Evolutionary conservation across 1,140 invertebrate genomes (phyloP).

Genomic region (Drosophila athabasca): DNA sequence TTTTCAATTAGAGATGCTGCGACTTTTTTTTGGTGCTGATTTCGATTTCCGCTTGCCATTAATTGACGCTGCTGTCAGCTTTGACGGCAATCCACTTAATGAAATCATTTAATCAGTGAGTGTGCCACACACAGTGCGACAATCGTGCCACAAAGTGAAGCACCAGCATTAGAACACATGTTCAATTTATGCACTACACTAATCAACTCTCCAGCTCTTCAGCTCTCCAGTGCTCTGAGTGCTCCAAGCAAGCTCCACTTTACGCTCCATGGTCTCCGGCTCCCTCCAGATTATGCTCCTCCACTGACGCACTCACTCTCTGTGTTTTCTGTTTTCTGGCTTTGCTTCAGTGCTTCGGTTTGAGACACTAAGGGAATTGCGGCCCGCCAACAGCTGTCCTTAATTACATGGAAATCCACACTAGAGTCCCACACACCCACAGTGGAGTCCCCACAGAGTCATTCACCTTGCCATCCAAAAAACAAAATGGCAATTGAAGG

Average conservation of each 20-base stretch:
- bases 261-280: neutral
- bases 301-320: no score
- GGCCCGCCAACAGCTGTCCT: slow-evolving; percentile 64
- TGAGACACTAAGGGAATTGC: slow-evolving; percentile 51
- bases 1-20: slow-evolving; percentile 20
- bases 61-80: slow-evolving; percentile 26
- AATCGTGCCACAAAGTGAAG: slow-evolving; percentile 24
- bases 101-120: slow-evolving; percentile 63
- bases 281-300: neutral
- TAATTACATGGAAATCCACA: slow-evolving; percentile 73
- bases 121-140: slow-evolving; percentile 11
- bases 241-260: neutral
- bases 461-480: slow-evolving; percentile 63
- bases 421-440: slow-evolving; percentile 18
- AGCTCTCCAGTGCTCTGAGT: no score
- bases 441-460: slow-evolving; percentile 49
- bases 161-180: slow-evolving; percentile 43
- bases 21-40: neutral
- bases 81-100: slow-evolving; percentile 49
- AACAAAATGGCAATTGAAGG: neutral
- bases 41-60: slow-evolving; percentile 29
- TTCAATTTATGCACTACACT: slow-evolving; percentile 60
- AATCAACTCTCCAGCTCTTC: slow-evolving; percentile 45
- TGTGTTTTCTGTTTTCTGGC: no score
- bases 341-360: no score